Base-by-base conservation (phyloP, 2,888 invertebrate species). In the Perizoma flavofasciatum region DNA sequence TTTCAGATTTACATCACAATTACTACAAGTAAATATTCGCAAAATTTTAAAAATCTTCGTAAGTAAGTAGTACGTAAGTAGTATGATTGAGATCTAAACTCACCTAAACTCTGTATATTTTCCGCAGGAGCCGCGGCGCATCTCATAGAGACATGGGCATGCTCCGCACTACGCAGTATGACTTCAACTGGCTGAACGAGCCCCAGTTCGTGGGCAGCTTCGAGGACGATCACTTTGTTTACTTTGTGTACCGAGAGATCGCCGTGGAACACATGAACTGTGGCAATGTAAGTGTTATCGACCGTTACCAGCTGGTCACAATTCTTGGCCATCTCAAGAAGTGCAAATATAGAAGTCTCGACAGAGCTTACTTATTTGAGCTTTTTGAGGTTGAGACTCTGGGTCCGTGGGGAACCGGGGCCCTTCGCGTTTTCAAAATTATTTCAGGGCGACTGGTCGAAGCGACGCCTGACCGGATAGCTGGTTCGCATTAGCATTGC, bases 191-290 rank as follows among this genome's bases (percentile, higher is more conserved):
- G 97, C 89, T 98, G 49, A 97, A 97, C 82, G 97, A 97, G 73
- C 98, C 98, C 0, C 96, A 97, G 79, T 98, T 98, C 79, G 97
- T 98, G 48, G 97, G 97, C 43, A 96, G 97, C 61, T 98, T 98
- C 78, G 98, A 98, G 82, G 96, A 96, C 43, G 97, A 96, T 50
- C 93, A 95, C 72, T 97, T 96, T 83, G 95, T 98, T 0, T 98
- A 97, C 81, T 98, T 98, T 84, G 94, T 98, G 66, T 98, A 98
- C 81, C 93, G 98, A 59, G 98, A 98, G 85, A 94, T 95, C 11
- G 98, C 98, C 10, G 96, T 98, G 9, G 98, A 98, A 85, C 97
- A 96, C 83, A 96, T 97, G 82, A 98, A 97, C 81, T 98, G 98
- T 82, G 98, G 98, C 72, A 98, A 97, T 95, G 97, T 97, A 53